phyloP scores from a whole-genome alignment of 2,113 vertebrate species.

The Zosterops lateralis region DNA sequence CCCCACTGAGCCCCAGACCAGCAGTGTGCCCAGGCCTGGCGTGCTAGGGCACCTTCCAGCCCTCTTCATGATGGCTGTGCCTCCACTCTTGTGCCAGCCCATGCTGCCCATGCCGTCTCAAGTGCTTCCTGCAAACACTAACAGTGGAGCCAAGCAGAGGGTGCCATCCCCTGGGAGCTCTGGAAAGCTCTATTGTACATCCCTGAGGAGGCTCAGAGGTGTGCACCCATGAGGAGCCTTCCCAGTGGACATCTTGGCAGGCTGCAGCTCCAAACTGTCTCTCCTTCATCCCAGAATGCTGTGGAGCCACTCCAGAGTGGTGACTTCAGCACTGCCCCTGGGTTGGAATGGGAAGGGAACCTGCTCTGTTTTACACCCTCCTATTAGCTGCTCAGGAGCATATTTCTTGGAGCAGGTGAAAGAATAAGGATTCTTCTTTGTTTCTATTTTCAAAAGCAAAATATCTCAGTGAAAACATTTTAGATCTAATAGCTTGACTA shows the following conservation, averaged over 20 bases:
- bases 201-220: rapidly evolving
- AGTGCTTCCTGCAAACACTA: neutral
- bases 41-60: neutral
- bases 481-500: neutral
- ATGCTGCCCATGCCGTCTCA: neutral
- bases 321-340: neutral
- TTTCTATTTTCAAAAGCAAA: neutral
- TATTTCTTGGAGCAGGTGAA: neutral
- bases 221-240: neutral
- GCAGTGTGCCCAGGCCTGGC: neutral
- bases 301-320: neutral
- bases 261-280: neutral
- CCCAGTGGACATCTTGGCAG: neutral
- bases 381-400: neutral
- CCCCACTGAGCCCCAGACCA: rapidly evolving
- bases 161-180: neutral
- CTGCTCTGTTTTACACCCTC: neutral
- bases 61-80: rapidly evolving
- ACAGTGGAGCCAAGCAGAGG: neutral
- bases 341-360: neutral
- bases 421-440: neutral
- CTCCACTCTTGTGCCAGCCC: rapidly evolving
- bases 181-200: rapidly evolving
- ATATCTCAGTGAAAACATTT: neutral
- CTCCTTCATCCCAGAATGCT: neutral